These are phyloP conservation scores for Cyrtonyx montezumae DNA, from an alignment of 2,113 vertebrate genomes.

Conservation along the genomic window DNA sequence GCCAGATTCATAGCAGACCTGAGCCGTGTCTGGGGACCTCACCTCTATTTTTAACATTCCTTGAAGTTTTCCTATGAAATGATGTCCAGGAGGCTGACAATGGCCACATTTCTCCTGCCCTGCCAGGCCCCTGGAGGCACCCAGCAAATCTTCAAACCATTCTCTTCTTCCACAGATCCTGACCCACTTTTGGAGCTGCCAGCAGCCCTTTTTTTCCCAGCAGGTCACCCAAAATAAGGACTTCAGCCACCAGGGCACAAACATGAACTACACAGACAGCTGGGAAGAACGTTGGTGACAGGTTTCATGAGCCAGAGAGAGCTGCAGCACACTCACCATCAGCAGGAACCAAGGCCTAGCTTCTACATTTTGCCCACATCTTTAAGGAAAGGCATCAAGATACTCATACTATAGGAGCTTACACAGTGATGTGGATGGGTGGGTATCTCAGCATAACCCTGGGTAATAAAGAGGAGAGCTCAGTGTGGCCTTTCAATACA, in stretches of 20 bases:
- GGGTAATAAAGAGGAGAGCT: not conserved
- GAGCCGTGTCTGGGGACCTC: conserved; percentile 7
- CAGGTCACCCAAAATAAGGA: not conserved
- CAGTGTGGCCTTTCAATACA: no score
- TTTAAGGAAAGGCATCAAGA: not conserved
- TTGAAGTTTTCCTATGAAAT: conserved; percentile 4
- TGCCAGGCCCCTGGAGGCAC: not conserved
- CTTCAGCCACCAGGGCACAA: not conserved
- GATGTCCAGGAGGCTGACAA: not conserved
- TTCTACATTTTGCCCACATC: not conserved
- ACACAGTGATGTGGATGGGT: not conserved
- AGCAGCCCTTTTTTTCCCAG: not conserved
- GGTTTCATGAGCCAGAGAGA: not conserved
- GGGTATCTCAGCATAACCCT: not conserved
- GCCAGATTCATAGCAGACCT: not conserved
- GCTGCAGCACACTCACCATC: not conserved
- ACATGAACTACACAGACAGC: not conserved
- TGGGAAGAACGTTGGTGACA: not conserved
- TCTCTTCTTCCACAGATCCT: not conserved
- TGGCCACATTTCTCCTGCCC: accelerated
- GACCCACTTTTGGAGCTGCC: not conserved
- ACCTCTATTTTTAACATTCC: not conserved
- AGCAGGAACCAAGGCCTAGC: not conserved
- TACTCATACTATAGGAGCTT: no score
- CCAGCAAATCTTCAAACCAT: not conserved